A percentile compares a stretch with the other conserved stretches of the same genome.
Conservation (phyloP, 2,113 vertebrate species). For the Oenanthe melanoleuca region DNA sequence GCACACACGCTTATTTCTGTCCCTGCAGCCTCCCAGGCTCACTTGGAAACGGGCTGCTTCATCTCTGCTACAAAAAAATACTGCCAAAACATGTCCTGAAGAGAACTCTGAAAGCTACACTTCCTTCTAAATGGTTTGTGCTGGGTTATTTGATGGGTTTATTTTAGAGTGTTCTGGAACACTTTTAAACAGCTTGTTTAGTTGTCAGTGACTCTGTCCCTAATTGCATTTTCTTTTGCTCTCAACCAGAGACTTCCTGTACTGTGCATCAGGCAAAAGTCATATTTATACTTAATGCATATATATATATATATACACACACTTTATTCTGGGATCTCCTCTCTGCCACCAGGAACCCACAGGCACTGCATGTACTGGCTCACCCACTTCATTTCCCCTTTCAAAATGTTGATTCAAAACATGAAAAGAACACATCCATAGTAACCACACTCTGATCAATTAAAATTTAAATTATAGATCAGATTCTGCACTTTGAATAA, state of each 20-base stretch:
- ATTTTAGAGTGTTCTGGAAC: neutral
- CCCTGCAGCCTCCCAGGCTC: neutral
- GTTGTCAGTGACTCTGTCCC: neutral
- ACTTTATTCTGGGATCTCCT: neutral
- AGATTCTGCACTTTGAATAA: neutral
- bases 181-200: neutral
- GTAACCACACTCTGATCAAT: neutral
- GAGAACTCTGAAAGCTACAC: neutral
- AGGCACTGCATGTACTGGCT: neutral
- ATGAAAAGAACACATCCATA: neutral
- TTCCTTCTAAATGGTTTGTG: neutral
- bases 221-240: neutral
- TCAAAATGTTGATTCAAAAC: neutral
- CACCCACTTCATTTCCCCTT: neutral
- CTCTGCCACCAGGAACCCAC: neutral
- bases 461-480: neutral
- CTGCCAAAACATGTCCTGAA: constrained; percentile 28
- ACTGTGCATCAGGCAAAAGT: neutral
- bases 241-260: neutral
- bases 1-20: neutral
- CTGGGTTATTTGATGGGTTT: neutral
- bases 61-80: neutral
- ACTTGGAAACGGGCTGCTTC: neutral
- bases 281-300: neutral
- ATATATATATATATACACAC: too few species aligned